phyloP scores from a whole-genome alignment of 2,888 invertebrate genomes.

The Cephalotes varians region DNA sequence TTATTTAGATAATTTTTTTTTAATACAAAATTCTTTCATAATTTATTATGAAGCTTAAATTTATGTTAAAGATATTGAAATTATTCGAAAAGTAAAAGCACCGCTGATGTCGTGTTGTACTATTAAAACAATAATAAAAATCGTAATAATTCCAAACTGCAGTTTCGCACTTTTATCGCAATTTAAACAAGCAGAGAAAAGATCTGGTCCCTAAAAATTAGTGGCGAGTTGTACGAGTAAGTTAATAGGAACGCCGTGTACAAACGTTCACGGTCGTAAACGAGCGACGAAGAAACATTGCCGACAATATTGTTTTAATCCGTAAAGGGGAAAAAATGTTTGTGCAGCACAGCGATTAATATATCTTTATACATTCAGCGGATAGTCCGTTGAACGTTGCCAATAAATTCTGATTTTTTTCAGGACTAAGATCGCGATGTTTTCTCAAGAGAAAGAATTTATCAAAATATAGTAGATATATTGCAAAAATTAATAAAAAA shows the following conservation, averaged over 20 bases:
- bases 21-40: not conserved
- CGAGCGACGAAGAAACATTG: slow-evolving; percentile 40
- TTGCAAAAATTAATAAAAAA: not conserved
- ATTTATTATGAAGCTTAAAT: not conserved
- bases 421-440: not conserved
- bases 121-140: slow-evolving; percentile 18
- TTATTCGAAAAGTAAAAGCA: not conserved
- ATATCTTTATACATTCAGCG: not conserved
- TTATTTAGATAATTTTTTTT: not conserved
- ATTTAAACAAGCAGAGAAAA: not conserved
- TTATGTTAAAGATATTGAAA: not conserved
- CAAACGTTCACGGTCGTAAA: slow-evolving; percentile 30
- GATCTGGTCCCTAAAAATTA: slow-evolving; percentile 33
- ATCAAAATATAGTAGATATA: not conserved
- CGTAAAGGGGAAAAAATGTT: slow-evolving; percentile 63
- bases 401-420: slow-evolving; percentile 20
- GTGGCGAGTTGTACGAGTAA: not conserved
- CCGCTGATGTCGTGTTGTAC: not conserved
- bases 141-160: slow-evolving; percentile 1
- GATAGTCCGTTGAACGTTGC: not conserved
- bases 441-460: not conserved
- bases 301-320: slow-evolving; percentile 57
- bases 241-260: slow-evolving; percentile 9
- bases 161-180: slow-evolving; percentile 9
- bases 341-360: slow-evolving; percentile 38